These are phyloP conservation scores for Physella acuta DNA, from an alignment of 1,140 invertebrate species.

Conservation along the genomic window DNA sequence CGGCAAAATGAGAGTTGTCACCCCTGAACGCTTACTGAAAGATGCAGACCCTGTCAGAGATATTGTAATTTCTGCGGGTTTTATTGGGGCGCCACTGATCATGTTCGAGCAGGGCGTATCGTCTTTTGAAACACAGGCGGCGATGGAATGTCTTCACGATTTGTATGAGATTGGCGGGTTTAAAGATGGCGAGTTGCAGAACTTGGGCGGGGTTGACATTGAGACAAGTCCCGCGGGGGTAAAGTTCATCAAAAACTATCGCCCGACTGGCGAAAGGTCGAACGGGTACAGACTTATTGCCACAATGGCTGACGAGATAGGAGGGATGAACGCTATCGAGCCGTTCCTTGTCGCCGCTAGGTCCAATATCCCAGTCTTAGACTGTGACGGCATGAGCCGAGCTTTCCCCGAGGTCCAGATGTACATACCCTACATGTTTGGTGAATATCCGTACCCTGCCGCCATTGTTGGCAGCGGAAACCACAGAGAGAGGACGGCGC, in stretches of 20 bases:
- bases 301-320: slow-evolving; percentile 49
- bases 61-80: slow-evolving; percentile 34
- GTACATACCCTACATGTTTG: slow-evolving; percentile 50
- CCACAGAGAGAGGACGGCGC: not conserved
- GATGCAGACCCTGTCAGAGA: slow-evolving; percentile 35
- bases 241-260: slow-evolving; percentile 43
- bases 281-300: slow-evolving; percentile 36
- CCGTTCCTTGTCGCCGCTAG: slow-evolving; percentile 46
- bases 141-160: slow-evolving; percentile 42
- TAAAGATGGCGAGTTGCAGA: slow-evolving; percentile 30
- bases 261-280: not conserved
- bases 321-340: slow-evolving; percentile 51
- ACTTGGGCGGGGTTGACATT: slow-evolving; percentile 33
- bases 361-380: slow-evolving; percentile 43
- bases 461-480: slow-evolving; percentile 28
- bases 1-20: slow-evolving; percentile 43
- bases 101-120: slow-evolving; percentile 41
- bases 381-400: slow-evolving; percentile 54
- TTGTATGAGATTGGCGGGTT: slow-evolving; percentile 38
- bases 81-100: slow-evolving; percentile 49
- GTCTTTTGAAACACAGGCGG: slow-evolving; percentile 34
- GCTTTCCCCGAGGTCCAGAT: slow-evolving; percentile 53
- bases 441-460: slow-evolving; percentile 37
- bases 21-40: slow-evolving; percentile 32
- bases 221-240: slow-evolving; percentile 32